Evolutionary conservation across 2,888 invertebrate genomes (phyloP), one percentile per base, ranked within the genome.

Genomic region (Drosophila multiciliata): DNA sequence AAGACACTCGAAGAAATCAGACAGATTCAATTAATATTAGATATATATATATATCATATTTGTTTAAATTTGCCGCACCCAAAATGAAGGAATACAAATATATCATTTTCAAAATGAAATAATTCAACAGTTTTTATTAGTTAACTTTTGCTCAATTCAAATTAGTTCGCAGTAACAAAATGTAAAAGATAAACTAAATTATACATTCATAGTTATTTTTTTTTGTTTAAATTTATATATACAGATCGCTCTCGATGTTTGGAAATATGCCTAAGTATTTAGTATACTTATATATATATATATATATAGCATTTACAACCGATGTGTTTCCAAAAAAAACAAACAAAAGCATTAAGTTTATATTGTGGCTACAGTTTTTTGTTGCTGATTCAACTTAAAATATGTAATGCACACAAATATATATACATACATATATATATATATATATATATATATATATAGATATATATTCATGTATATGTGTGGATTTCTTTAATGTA

Each of bases 31-130:
- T 5, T 29, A 8, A 11, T 11, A 15, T 23, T 20, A 2, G 9
- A 9, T 53, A 20, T 23, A 29, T 29, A 29, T 12, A 11, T 11
- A 15, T 23, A n/a, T 1, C 9, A 15, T 53, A 20, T 23, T 4
- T 20, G 23, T 17, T 35, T 9, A 15, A 35, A 23, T 15, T 3
- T 2, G 12, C 3, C 54, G 4, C 4, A 6, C 2, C 36, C 45
- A n/a, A 7, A 26, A 20, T 32, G 32, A 20, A 66, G 64, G 26
- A 54, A 54, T 4, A 7, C 45, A 40, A 45, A 17, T 9, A 20
- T 52, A 53, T 78, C 83, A 85, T 79, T 87, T 85, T 85, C 80
- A 80, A 83, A 83, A 82, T 87, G 72, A 87, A 83, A 87, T 80
- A 80, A 80, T 82, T 83, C 83, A 83, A 83, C 83, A 83, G 60